Evolutionary conservation across 2,113 vertebrate species (phyloP), one percentile per base, ranked within the genome.

Genomic region (Micronycteris hirsuta): DNA sequence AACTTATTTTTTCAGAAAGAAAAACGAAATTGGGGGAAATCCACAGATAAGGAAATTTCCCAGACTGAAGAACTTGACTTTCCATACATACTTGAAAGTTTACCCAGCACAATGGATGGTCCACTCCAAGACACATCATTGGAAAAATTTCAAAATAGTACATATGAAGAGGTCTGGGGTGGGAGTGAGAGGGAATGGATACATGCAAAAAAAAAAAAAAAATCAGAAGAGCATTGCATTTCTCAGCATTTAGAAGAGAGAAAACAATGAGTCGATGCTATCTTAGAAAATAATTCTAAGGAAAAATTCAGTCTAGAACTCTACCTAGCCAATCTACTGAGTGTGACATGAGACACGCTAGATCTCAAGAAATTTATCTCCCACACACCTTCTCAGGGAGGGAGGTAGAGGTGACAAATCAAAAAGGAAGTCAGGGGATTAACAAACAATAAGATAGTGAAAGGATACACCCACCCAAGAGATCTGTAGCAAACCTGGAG

Each of bases 251-350:
- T 68, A 43, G 24, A 91, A 82, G 22, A 78, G 6, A 77, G 78
- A 95, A 80, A 86, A 84, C n/a, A 92, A 76, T 19, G 38, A 19
- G 54, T 45, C 36, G 63, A 28, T 89, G 54, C 45, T 26, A 89
- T 89, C 74, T n/a, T n/a, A n/a, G n/a, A 91, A 43, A 61, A 38
- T 45, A 78, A 73, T 95, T 52, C 89, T 87, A 93, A 95, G 73
- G 45, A 86, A 92, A 86, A 87, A 45, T 81, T 70, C 52, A 86
- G 41, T 36, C 68, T 93, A 36, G 17, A 91, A 81, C 63, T 38
- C 56, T 38, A 67, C 13, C 41, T 19, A 63, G 12, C 4, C 26
- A 83, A 56, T 41, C 49, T 67, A 28, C 36, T 15, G 1, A 92
- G 7, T 84, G 22, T 83, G 63, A 76, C 36, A 56, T 47, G 19